phyloP scores from a whole-genome alignment of 2,888 invertebrate species.

The Holacanthella duospinosa region DNA sequence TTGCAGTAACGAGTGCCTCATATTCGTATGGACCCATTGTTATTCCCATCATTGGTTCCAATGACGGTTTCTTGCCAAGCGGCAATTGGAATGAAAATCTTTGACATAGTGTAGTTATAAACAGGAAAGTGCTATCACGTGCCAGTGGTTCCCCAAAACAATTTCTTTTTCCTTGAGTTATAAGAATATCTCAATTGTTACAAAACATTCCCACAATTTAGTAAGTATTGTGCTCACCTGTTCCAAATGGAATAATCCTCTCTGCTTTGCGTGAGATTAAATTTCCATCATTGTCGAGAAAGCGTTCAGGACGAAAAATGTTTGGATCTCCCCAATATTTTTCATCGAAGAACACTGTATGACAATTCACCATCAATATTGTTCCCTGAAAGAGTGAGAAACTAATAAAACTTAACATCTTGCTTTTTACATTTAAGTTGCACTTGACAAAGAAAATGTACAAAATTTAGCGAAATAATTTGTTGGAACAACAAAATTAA shows the following conservation, averaged over 20 bases:
- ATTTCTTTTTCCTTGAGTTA: not conserved
- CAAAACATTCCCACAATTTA: not conserved
- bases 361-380: not conserved
- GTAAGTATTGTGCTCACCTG: no score
- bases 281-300: not conserved
- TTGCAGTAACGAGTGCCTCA: not conserved
- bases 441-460: no score
- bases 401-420: no score
- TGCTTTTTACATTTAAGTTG: no score
- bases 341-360: slow-evolving; percentile 6
- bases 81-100: not conserved
- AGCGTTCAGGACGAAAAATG: slow-evolving; percentile 9
- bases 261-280: slow-evolving; percentile 7
- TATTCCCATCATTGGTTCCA: not conserved
- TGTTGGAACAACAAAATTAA: no score
- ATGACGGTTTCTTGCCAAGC: not conserved
- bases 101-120: not conserved
- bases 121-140: not conserved
- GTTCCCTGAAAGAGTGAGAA: no score
- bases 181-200: not conserved
- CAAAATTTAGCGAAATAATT: no score
- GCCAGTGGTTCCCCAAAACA: not conserved
- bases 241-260: slow-evolving; percentile 7
- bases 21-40: not conserved
- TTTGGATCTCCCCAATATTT: slow-evolving; percentile 8